A percentile compares a stretch with the other conserved stretches of the same genome.
Evolutionary conservation across 1,140 invertebrate genomes (phyloP).

Genomic region (Bilobella aurantiaca): DNA sequence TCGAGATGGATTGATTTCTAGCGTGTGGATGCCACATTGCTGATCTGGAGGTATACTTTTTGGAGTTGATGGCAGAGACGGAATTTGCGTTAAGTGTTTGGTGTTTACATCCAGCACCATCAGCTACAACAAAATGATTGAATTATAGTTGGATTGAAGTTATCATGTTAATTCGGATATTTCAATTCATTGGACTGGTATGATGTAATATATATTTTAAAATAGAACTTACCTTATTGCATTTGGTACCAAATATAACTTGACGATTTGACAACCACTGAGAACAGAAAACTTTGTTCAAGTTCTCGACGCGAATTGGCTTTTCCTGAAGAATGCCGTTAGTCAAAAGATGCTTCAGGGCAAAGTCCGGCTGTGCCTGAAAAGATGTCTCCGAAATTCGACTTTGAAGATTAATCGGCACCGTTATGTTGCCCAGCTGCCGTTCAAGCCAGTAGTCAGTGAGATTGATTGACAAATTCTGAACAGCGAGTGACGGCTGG

Average conservation of each 20-base stretch:
- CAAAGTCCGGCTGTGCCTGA: constrained; percentile 63
- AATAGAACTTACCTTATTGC: constrained; percentile 67
- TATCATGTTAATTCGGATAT: no score
- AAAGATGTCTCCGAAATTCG: constrained; percentile 47
- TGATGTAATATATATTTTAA: constrained; percentile 7
- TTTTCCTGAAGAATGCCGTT: constrained; percentile 80
- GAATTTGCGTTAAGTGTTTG: constrained; percentile 70
- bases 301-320: constrained; percentile 65
- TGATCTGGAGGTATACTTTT: constrained; percentile 43
- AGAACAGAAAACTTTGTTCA: constrained; percentile 94
- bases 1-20: constrained; percentile 86
- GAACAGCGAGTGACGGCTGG: constrained; percentile 41
- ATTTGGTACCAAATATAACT: constrained; percentile 92
- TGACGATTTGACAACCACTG: constrained; percentile 90
- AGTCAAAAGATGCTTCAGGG: constrained; percentile 70
- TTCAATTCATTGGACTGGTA: background rate
- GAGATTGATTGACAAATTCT: constrained; percentile 71
- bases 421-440: constrained; percentile 52
- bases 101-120: constrained; percentile 73
- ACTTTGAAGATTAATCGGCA: constrained; percentile 25
- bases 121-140: constrained; percentile 46
- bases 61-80: constrained; percentile 50
- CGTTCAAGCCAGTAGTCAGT: constrained; percentile 69
- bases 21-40: constrained; percentile 81
- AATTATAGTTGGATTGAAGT: no score